Base-by-base conservation (phyloP, 1,140 invertebrate species). In the Heliconius hewitsoni region DNA sequence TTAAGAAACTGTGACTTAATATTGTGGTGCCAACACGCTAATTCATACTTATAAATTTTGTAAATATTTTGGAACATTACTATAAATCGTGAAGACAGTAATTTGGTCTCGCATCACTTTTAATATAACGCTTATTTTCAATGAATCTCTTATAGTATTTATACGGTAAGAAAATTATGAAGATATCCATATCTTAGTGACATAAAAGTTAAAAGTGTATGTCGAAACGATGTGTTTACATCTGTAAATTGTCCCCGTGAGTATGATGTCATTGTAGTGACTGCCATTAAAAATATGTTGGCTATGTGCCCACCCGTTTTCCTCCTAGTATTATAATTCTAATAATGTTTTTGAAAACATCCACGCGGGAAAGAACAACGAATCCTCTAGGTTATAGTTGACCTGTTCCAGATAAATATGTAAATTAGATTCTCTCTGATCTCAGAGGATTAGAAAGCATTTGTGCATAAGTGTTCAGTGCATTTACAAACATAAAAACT, bases 261-360 rank as follows among this genome's bases (percentile, higher is more conserved):
- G 93, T 94, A 94, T 94, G 93, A 94, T 94, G 93, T 94, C 93
- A 94, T 93, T 93, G 87, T 90, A 88, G 86, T 84, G 89, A 85
- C 87, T 90, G 89, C 90, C 91, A 91, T 92, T 93, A 91, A 93
- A 92, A 94, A 94, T 86, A 87, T 89, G 89, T 94, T 94, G 93
- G 92, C 92, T 94, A 91, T 90, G 90, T 94, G 93, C 93, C 93
- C 93, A 93, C 88, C 89, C 88, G 86, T 93, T 93, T 94, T 90
- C 91, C 91, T 92, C 79, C 86, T 89, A 88, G 85, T 89, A 85
- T 85, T 85, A 85, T 86, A 87, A 90, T 89, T 90, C 81, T 84
- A 87, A 90, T 87, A 89, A 82, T 78, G 85, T 90, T 93, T 92
- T 86, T 80, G 83, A 87, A 89, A 88, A 90, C 83, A 90, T 87